Percentiles rank a stretch among this genome's conserved stretches.
Evolutionary conservation across 2,113 vertebrate species (phyloP).

Genomic region (Balaeniceps rex): DNA sequence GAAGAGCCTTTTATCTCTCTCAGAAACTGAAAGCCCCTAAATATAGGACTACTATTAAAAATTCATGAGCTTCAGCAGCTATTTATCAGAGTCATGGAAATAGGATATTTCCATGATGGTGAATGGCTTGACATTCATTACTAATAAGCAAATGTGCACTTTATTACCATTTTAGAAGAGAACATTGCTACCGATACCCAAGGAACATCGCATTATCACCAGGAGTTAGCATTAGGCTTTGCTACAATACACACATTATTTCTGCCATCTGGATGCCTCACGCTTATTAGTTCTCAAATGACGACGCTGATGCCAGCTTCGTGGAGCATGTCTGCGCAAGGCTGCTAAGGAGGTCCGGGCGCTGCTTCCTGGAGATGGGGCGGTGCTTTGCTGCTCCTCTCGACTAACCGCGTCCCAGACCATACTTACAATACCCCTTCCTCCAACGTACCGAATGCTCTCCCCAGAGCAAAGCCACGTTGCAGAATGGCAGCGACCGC

Average conservation of each 20-base stretch:
- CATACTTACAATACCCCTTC: accelerated
- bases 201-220: not conserved
- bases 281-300: not conserved
- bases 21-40: conserved; percentile 70
- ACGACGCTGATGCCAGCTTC: not conserved
- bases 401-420: accelerated
- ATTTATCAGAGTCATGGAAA: conserved; percentile 69
- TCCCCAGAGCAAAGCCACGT: not conserved
- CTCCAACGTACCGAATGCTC: not conserved
- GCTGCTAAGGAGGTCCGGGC: not conserved
- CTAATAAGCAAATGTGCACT: conserved; percentile 52
- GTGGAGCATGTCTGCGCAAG: accelerated
- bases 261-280: not conserved
- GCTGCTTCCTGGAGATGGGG: not conserved
- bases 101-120: conserved; percentile 54
- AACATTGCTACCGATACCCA: not conserved
- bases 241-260: not conserved
- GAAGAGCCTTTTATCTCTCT: conserved; percentile 61
- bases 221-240: not conserved
- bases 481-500: not conserved
- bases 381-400: not conserved
- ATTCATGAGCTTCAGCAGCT: conserved; percentile 64
- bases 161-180: conserved; percentile 46
- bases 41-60: conserved; percentile 75
- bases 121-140: conserved; percentile 60